These are phyloP conservation scores for Anguilla marmorata DNA, from an alignment of 2,797 vertebrate species.

Conservation along the genomic window DNA sequence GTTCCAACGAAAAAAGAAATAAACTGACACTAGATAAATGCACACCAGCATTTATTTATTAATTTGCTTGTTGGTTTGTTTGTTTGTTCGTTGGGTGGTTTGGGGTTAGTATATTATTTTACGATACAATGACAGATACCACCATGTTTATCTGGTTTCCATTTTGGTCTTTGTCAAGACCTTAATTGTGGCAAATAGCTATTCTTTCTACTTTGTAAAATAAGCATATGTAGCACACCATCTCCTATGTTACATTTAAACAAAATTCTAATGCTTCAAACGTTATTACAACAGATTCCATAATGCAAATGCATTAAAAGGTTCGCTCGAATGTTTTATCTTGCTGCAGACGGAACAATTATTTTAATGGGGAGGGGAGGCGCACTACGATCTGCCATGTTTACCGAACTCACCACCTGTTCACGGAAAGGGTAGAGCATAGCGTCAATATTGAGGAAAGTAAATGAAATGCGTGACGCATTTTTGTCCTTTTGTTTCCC, in stretches of 20 bases:
- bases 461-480: neutral
- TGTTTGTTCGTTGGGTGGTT: neutral
- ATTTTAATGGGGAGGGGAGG: neutral
- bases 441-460: neutral
- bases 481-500: neutral
- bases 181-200: neutral
- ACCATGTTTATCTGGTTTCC: neutral
- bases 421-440: neutral
- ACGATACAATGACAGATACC: neutral
- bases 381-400: neutral
- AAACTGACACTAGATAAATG: neutral
- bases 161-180: neutral
- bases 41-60: neutral
- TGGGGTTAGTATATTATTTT: neutral
- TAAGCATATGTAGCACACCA: neutral
- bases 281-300: neutral
- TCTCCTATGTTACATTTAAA: neutral
- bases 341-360: neutral
- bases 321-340: neutral
- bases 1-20: neutral
- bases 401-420: constrained; percentile 7
- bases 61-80: neutral
- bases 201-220: neutral
- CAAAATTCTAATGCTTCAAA: neutral
- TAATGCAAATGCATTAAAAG: neutral